Percentiles rank a stretch among this genome's conserved stretches.
Conservation (phyloP, 2,888 invertebrate genomes). For the Agrochola lota region DNA sequence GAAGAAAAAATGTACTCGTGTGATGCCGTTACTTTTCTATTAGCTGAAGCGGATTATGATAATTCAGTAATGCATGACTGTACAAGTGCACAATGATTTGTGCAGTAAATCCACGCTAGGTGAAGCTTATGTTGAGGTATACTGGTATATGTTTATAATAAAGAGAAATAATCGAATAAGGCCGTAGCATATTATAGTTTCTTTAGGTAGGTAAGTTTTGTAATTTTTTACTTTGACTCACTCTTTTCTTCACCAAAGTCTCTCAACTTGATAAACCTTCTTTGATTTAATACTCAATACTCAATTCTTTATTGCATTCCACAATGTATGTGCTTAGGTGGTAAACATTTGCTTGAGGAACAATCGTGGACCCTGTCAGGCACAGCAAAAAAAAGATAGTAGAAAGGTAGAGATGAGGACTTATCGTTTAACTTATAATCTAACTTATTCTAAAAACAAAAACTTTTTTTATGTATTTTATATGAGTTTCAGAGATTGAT, state of each 20-base stretch:
- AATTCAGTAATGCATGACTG: constrained; percentile 7
- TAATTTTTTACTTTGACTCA: not conserved
- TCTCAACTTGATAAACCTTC: not conserved
- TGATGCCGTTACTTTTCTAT: constrained; percentile 3
- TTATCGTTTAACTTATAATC: too few species aligned
- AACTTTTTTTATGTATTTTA: too few species aligned
- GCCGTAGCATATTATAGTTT: not conserved
- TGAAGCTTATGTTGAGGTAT: not conserved
- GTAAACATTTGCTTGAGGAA: too few species aligned
- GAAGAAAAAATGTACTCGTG: not conserved
- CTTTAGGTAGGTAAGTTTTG: not conserved
- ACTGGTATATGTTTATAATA: not conserved
- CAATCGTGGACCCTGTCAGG: too few species aligned
- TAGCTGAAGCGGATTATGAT: constrained; percentile 23
- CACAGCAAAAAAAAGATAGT: too few species aligned
- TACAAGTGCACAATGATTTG: not conserved
- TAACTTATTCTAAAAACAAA: too few species aligned
- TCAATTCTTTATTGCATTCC: too few species aligned
- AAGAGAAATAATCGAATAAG: not conserved
- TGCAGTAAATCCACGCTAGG: constrained; percentile 5
- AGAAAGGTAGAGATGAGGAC: too few species aligned
- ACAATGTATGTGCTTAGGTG: too few species aligned
- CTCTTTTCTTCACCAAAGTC: not conserved
- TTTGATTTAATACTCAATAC: not conserved
- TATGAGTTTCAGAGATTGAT: too few species aligned